These are phyloP conservation scores for Metopolophium dirhodum DNA, from an alignment of 1,140 invertebrate species.

Conservation along the genomic window DNA sequence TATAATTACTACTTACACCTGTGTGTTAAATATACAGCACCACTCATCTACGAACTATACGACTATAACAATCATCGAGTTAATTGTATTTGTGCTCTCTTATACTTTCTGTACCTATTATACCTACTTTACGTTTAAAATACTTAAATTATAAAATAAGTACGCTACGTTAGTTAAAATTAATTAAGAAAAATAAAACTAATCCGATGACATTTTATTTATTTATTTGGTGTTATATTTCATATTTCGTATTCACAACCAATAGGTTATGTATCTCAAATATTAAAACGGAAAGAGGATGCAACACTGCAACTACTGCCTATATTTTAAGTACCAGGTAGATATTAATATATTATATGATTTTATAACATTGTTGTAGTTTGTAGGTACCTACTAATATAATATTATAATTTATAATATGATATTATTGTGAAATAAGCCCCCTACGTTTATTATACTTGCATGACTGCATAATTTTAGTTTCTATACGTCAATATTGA, in stretches of 20 bases:
- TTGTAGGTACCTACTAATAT: neutral
- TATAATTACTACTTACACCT: too few species aligned
- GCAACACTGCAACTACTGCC: neutral
- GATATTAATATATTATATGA: neutral
- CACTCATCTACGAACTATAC: too few species aligned
- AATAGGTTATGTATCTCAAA: neutral
- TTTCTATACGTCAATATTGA: neutral
- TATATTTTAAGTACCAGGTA: neutral
- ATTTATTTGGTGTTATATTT: neutral
- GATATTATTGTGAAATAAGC: neutral
- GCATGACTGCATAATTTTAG: neutral
- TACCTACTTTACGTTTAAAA: too few species aligned
- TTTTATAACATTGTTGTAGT: neutral
- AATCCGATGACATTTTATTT: neutral
- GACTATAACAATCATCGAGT: too few species aligned
- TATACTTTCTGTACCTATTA: too few species aligned
- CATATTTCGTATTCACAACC: neutral
- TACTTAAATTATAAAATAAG: too few species aligned
- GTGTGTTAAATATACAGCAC: too few species aligned
- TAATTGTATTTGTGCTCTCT: too few species aligned
- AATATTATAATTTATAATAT: slow-evolving; percentile 11
- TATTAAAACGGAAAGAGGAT: neutral
- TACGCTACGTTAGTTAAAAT: neutral
- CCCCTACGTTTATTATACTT: neutral
- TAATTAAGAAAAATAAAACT: neutral